These are phyloP conservation scores for Nemurella pictetii DNA, from an alignment of 2,888 invertebrate genomes.

Conservation along the genomic window DNA sequence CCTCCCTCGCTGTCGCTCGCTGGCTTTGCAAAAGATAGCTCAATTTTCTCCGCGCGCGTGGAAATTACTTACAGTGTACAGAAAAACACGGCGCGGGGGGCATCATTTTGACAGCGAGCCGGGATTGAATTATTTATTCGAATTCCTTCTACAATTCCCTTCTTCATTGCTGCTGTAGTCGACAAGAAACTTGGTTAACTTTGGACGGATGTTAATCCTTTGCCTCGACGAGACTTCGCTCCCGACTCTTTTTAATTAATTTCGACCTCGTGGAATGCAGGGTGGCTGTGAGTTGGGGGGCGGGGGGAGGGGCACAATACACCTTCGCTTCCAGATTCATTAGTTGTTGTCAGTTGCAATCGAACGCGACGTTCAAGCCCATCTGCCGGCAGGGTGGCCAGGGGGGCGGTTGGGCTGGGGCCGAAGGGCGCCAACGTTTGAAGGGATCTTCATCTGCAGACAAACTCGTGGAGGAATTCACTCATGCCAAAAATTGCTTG, in stretches of 20 bases:
- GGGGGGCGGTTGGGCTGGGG: background rate
- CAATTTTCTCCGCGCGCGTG: background rate
- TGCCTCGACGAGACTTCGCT: background rate
- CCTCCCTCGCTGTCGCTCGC: background rate
- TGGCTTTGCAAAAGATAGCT: constrained; percentile 1
- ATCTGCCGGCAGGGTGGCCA: background rate
- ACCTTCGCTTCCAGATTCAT: background rate
- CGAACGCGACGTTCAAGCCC: background rate
- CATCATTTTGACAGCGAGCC: background rate
- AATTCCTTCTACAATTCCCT: background rate
- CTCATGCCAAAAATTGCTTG: no score
- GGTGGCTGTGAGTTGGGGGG: background rate
- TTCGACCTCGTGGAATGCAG: background rate
- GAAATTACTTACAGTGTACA: background rate
- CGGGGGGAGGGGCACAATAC: background rate
- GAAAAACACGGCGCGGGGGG: background rate
- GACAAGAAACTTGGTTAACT: background rate
- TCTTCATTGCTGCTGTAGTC: background rate
- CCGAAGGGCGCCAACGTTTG: background rate
- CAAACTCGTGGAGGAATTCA: background rate
- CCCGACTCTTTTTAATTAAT: background rate
- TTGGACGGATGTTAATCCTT: constrained; percentile 1
- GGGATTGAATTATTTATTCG: background rate
- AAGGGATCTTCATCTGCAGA: background rate
- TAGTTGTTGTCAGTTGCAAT: background rate